These are phyloP conservation scores for Sicus ferrugineus DNA, from an alignment of 2,888 invertebrate genomes.

Conservation along the genomic window DNA sequence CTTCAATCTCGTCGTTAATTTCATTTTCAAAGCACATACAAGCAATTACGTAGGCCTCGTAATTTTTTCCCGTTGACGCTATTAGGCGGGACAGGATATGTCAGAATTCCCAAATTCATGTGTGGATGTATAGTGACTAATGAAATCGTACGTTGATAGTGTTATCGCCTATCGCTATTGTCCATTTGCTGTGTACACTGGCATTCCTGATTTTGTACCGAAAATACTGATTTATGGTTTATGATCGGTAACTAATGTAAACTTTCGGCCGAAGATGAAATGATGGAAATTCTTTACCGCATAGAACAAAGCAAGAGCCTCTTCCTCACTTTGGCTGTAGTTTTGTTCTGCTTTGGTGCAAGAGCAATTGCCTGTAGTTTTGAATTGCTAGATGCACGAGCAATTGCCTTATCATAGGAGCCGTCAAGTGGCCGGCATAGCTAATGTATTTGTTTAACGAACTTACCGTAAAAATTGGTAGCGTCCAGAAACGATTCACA, in stretches of 20 bases:
- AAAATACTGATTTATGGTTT: conserved; percentile 32
- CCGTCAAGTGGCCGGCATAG: too few relatives aligned
- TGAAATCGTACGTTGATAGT: conserved; percentile 30
- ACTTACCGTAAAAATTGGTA: neutral
- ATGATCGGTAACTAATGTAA: conserved; percentile 32
- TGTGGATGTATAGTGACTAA: conserved; percentile 29
- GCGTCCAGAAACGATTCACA: neutral
- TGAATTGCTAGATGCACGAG: too few relatives aligned
- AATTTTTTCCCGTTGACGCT: neutral
- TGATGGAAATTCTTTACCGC: neutral
- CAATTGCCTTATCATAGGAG: too few relatives aligned
- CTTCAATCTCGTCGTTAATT: neutral
- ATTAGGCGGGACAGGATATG: conserved; percentile 30
- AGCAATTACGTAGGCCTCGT: neutral
- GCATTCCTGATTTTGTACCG: conserved; percentile 31
- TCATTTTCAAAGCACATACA: neutral
- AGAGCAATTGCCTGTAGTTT: too few relatives aligned
- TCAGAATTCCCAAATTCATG: conserved; percentile 28
- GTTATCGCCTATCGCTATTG: conserved; percentile 29
- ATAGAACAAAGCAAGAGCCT: conserved; percentile 15
- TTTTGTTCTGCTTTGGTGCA: conserved; percentile 15
- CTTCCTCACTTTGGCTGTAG: neutral
- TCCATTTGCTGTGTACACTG: conserved; percentile 30
- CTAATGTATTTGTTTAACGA: neutral
- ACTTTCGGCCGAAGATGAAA: neutral